Base-by-base conservation (phyloP, 2,888 invertebrate species). In the Heliconius cydno region DNA sequence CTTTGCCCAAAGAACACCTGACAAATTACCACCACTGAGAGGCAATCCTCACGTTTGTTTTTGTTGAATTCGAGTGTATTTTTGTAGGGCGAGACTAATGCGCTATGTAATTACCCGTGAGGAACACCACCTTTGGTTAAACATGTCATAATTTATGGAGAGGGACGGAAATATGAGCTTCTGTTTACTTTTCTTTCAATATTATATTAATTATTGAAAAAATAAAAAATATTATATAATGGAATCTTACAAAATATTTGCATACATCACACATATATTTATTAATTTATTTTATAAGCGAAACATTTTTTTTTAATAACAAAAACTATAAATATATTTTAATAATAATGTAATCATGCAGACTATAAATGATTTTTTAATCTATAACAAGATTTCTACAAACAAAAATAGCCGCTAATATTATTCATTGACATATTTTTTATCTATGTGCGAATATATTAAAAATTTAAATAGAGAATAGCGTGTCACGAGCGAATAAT, bases 41-140 rank as follows among this genome's bases (percentile, higher is more conserved):
- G 88, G 91, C 91, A 92, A 93, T 92, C 91, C 91, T 87, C 91
- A 89, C 92, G 91, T 92, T 93, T 94, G 94, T 94, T 94, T 94
- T 93, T 92, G 94, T 91, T 91, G 90, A 92, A 92, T 89, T 91
- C 89, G 90, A 87, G 85, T 91, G 88, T 91, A 92, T 94, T 93
- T 92, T 92, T 91, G 88, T 87, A 87, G 85, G 82, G 86, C 83
- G 86, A 88, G 90, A 92, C 93, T 93, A 94, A 94, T 93, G 92
- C 85, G 84, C 82, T 83, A 88, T 88, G 91, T 90, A 90, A 91
- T 91, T 88, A 88, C 86, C 87, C 86, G 79, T 82, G 82, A 84
- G 83, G 81, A 82, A 76, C 60, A 67, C 78, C 71, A 66, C 76
- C 78, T 79, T 78, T 72, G 78, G 74, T 80, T 80, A 77, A 76